These are phyloP conservation scores for Urocolius indicus DNA, from an alignment of 2,113 vertebrate species.

Conservation along the genomic window DNA sequence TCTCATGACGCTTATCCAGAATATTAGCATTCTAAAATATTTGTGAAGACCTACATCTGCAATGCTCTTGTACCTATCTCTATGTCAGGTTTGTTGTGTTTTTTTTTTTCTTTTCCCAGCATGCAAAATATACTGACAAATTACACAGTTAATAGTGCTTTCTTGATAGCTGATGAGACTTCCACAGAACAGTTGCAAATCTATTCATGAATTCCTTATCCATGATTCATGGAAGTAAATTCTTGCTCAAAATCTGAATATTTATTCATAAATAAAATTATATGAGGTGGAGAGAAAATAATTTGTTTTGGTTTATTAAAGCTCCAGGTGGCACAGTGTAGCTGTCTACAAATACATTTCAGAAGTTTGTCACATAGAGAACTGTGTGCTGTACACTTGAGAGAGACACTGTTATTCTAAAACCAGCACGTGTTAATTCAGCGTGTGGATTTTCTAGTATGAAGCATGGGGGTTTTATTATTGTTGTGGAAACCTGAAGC, in stretches of 20 bases:
- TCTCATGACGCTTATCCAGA: neutral
- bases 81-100: neutral
- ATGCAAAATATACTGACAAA: neutral
- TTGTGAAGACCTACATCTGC: neutral
- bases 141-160: slow-evolving; percentile 10
- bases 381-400: neutral
- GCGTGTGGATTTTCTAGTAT: neutral
- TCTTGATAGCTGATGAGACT: neutral
- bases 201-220: slow-evolving; percentile 11
- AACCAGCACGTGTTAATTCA: neutral
- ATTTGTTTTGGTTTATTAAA: slow-evolving; percentile 55
- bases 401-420: neutral
- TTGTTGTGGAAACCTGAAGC: neutral
- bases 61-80: neutral
- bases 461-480: neutral
- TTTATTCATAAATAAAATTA: slow-evolving; percentile 8
- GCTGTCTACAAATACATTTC: neutral
- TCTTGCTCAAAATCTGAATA: neutral
- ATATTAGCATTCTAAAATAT: neutral
- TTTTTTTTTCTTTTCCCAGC: neutral
- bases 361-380: neutral
- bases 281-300: slow-evolving; percentile 10
- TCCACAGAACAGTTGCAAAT: slow-evolving; percentile 21
- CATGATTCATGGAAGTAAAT: neutral
- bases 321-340: slow-evolving; percentile 32